A percentile compares a stretch with the other conserved stretches of the same genome.
Conservation (phyloP, 2,797 vertebrate species). For the Forpus xanthops region DNA sequence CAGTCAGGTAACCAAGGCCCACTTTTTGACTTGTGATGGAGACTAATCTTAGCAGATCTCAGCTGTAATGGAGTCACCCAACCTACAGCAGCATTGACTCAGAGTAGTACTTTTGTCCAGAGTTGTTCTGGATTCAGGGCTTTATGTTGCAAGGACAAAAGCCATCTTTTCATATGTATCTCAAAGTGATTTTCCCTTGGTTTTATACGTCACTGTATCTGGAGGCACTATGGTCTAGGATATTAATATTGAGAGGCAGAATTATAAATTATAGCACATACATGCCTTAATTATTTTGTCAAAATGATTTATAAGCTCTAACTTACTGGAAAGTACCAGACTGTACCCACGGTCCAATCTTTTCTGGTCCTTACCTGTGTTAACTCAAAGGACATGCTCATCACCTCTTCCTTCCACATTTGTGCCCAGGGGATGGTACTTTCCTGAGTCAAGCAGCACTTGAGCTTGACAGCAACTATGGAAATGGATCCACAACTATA, state of each 20-base stretch:
- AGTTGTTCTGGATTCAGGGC: background rate
- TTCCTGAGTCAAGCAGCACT: background rate
- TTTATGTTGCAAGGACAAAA: background rate
- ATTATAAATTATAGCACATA: slow-evolving; percentile 20
- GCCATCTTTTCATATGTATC: background rate
- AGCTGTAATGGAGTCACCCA: background rate
- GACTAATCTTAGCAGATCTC: background rate
- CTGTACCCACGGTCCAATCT: background rate
- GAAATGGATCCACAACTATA: background rate
- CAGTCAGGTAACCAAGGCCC: background rate
- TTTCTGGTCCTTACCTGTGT: background rate
- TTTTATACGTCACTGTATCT: background rate
- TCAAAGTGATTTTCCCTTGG: background rate
- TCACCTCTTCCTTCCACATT: background rate
- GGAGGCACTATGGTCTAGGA: background rate
- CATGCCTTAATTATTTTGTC: slow-evolving; percentile 61
- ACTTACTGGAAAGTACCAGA: slow-evolving; percentile 7
- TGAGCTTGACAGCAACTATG: fast-evolving
- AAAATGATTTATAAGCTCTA: slow-evolving; percentile 39
- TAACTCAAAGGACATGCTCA: background rate
- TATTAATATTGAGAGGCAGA: background rate
- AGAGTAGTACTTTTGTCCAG: background rate
- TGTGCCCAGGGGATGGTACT: background rate
- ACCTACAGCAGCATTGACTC: fast-evolving
- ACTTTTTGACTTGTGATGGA: background rate